Percentiles rank a stretch among this genome's conserved stretches.
Evolutionary conservation across 2,888 invertebrate species (phyloP).

Genomic region (Eugnorisma glareosa): DNA sequence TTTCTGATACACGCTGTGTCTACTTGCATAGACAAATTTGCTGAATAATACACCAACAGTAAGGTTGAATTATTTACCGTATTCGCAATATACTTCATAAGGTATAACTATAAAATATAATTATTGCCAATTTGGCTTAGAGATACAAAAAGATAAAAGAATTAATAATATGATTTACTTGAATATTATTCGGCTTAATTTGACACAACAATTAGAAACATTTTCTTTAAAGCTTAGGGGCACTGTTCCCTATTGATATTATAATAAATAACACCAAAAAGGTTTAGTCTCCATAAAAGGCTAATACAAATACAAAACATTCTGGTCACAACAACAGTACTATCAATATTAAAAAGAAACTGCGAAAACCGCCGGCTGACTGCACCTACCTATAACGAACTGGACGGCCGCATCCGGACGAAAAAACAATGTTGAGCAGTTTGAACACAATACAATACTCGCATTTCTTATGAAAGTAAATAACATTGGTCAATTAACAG

Average conservation of each 20-base stretch:
- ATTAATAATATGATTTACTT: background rate
- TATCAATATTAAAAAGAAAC: background rate
- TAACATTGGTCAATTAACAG: background rate
- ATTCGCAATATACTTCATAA: background rate
- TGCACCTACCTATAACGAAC: conserved; percentile 18
- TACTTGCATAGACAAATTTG: background rate
- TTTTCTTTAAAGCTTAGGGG: background rate
- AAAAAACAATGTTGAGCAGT: conserved; percentile 23
- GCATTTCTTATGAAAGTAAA: conserved; percentile 1
- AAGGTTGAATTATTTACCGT: background rate
- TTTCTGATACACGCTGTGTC: background rate
- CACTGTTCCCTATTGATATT: background rate
- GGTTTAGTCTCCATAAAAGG: background rate
- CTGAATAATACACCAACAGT: background rate
- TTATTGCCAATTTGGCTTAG: too few relatives aligned
- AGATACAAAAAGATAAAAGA: conserved; percentile 2
- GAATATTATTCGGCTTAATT: background rate
- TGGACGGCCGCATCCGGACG: conserved; percentile 38
- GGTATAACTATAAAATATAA: too few relatives aligned
- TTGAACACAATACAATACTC: background rate
- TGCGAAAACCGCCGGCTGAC: background rate
- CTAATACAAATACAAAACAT: conserved; percentile 7
- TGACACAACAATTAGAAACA: conserved; percentile 22
- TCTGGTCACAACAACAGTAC: conserved; percentile 9
- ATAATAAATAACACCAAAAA: conserved; percentile 10